These are phyloP conservation scores for Cossypha caffra DNA, from an alignment of 2,797 vertebrate genomes.

Conservation along the genomic window DNA sequence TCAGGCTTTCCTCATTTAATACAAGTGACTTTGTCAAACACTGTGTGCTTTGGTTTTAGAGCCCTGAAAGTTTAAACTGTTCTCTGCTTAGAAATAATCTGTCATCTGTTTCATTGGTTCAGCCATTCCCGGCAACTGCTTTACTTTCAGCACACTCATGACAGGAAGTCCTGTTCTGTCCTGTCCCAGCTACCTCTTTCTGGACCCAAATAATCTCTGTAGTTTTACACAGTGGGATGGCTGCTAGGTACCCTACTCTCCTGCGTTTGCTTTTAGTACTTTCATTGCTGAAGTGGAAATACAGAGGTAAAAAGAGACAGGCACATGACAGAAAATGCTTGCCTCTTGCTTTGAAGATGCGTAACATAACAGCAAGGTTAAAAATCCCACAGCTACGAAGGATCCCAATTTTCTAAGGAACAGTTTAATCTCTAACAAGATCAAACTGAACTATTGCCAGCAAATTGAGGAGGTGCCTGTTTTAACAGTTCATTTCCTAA, in stretches of 20 bases:
- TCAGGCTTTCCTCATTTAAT: neutral
- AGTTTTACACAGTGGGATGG: neutral
- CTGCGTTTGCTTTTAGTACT: neutral
- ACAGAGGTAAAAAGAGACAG: neutral
- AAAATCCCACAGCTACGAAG: neutral
- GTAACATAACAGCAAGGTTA: rapidly evolving
- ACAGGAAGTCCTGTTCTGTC: neutral
- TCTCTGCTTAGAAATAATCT: neutral
- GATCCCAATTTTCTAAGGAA: neutral
- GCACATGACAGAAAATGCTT: neutral
- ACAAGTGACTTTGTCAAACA: neutral
- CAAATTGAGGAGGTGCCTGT: neutral
- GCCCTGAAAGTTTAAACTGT: neutral
- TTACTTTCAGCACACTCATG: neutral
- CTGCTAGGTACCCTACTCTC: neutral
- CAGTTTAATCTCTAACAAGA: neutral
- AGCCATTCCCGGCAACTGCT: neutral
- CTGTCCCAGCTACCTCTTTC: neutral
- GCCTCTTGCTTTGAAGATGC: neutral
- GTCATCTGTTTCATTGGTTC: neutral
- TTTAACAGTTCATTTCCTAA: neutral
- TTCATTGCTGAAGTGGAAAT: neutral
- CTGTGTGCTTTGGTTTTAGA: neutral
- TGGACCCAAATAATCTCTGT: neutral
- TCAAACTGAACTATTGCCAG: neutral